Conservation (phyloP, 2,113 vertebrate species). For the Onychostoma macrolepis region DNA sequence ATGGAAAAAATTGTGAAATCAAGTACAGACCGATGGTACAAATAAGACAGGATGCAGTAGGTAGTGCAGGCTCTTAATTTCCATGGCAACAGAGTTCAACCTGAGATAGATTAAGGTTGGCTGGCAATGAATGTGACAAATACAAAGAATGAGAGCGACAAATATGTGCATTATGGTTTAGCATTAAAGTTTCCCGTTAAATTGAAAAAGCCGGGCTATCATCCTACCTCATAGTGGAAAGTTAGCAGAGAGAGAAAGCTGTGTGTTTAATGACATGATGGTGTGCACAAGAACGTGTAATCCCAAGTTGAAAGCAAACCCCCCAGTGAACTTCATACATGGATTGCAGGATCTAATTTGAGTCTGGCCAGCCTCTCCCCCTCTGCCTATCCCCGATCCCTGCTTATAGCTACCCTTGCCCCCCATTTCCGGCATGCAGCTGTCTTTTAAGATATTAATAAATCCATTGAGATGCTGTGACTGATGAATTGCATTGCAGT, state of each 20-base stretch:
- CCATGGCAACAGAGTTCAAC: slow-evolving; percentile 45
- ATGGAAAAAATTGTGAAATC: background rate
- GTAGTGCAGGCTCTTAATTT: slow-evolving; percentile 39
- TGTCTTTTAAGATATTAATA: slow-evolving; percentile 67
- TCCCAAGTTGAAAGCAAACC: slow-evolving; percentile 73
- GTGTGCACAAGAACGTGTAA: slow-evolving; percentile 48
- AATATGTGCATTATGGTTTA: slow-evolving; percentile 5
- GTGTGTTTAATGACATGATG: slow-evolving; percentile 43
- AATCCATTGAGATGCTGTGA: slow-evolving; percentile 59
- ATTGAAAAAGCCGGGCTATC: background rate
- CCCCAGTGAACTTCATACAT: slow-evolving; percentile 77
- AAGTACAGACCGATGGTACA: background rate
- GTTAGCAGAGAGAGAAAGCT: background rate
- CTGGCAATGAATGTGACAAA: slow-evolving; percentile 2
- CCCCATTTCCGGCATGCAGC: slow-evolving; percentile 60
- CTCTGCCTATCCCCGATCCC: slow-evolving; percentile 20
- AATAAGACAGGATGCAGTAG: slow-evolving; percentile 16
- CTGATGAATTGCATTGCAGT: slow-evolving; percentile 45
- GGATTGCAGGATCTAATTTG: slow-evolving; percentile 79
- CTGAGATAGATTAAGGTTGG: slow-evolving; percentile 19
- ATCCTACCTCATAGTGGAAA: background rate
- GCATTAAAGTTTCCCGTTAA: background rate
- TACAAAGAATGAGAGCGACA: slow-evolving; percentile 12
- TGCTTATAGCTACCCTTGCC: slow-evolving; percentile 46
- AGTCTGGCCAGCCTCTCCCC: slow-evolving; percentile 67